These are phyloP conservation scores for Drepana falcataria DNA, from an alignment of 2,888 invertebrate species.

Conservation along the genomic window DNA sequence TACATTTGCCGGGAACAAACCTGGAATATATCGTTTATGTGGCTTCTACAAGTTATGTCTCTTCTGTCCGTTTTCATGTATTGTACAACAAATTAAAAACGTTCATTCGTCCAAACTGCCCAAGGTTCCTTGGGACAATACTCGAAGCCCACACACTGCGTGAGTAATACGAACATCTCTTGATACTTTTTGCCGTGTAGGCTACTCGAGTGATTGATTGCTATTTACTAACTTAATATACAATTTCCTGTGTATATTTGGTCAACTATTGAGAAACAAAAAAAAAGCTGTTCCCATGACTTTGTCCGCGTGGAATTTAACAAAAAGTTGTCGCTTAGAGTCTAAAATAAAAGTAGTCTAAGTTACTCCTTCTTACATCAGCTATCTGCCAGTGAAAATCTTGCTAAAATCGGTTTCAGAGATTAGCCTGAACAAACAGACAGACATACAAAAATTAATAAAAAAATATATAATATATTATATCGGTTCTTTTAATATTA, in stretches of 20 bases:
- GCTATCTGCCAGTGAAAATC: no score
- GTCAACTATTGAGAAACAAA: no score
- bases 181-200: slow-evolving; percentile 1
- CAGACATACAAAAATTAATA: no score
- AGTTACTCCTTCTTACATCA: no score
- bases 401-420: no score
- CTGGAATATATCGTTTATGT: not conserved
- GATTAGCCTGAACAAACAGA: no score
- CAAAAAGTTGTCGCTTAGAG: no score
- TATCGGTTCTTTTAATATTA: no score
- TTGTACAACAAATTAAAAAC: not conserved
- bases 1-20: not conserved
- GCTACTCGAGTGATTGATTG: not conserved
- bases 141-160: not conserved
- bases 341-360: no score
- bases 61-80: not conserved
- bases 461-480: no score
- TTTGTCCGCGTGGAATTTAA: no score
- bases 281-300: no score
- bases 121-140: not conserved
- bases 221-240: not conserved
- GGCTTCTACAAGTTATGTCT: not conserved
- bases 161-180: slow-evolving; percentile 2
- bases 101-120: not conserved
- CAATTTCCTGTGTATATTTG: not conserved